Percentiles rank a stretch among this genome's conserved stretches.
These are phyloP conservation scores for Labia minor DNA, from an alignment of 2,888 invertebrate species.

Conservation along the genomic window DNA sequence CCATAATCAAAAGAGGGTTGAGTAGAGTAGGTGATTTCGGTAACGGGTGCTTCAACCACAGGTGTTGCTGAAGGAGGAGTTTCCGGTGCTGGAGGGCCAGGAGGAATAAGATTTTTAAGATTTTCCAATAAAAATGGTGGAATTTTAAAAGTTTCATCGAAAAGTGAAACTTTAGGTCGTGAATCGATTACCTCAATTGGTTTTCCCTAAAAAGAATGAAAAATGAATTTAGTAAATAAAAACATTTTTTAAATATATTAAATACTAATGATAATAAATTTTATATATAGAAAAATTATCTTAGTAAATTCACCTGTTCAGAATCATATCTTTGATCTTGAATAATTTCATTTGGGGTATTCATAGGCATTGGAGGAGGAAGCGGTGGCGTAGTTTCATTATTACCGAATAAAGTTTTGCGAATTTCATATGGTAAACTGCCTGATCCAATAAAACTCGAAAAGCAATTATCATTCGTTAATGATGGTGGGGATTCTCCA, in stretches of 20 bases:
- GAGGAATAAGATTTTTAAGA: conserved; percentile 31
- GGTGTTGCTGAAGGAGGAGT: conserved; percentile 37
- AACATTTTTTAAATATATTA: not conserved
- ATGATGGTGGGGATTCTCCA: not conserved
- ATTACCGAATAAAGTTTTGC: conserved; percentile 30
- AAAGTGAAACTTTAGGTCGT: conserved; percentile 34
- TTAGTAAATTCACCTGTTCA: no score
- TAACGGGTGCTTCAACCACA: conserved; percentile 29
- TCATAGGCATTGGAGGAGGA: not conserved
- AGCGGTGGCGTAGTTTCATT: not conserved
- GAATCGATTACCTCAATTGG: conserved; percentile 48
- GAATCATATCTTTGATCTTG: no score
- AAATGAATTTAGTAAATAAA: conserved; percentile 29
- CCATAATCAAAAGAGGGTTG: conserved; percentile 17
- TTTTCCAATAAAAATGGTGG: conserved; percentile 29
- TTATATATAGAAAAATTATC: no score
- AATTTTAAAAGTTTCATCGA: conserved; percentile 35
- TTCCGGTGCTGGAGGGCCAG: conserved; percentile 27
- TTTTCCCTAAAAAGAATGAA: conserved; percentile 35
- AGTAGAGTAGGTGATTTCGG: not conserved
- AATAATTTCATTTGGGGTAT: no score
- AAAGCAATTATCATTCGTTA: conserved; percentile 41
- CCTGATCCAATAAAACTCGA: conserved; percentile 51
- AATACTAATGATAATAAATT: no score
- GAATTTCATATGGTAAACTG: conserved; percentile 46